Base-by-base conservation (phyloP, 1,140 invertebrate species). In the Caenorhabditis inopinata region DNA sequence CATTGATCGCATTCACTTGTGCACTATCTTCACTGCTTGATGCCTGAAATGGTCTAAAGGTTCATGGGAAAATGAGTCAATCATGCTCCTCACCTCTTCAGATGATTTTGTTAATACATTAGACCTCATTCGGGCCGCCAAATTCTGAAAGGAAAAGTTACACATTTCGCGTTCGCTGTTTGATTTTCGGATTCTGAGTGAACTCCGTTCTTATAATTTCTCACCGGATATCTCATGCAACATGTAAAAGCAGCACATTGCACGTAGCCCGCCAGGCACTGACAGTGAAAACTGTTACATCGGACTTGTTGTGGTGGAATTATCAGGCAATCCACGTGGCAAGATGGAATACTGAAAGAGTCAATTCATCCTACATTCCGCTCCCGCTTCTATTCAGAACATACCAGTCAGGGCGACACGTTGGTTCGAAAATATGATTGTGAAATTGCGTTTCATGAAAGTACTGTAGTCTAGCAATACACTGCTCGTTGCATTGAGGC, bases 201-300 rank as follows among this genome's bases (percentile, higher is more conserved):
- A 25, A 11, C 16, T 53, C 1, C 5, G 14, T 14, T 14, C 16
- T 48, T 48, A 6, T 48, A 6, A 25, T 25, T 62, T 62, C 53
- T 62, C 53, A 62, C 53, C 14, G 53, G 53, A 16, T 62, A 62
- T 62, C 53, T 62, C 53, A 62, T 62, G 27, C 53, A 62, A 62
- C 53, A 62, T 32, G 53, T 62, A 11, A 62, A 62, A 16, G 53
- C 53, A 1, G 53, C 53, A 62, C 53, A 62, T 62, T 62, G 53
- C 53, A 62, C 53, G 53, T 62, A 62, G 9, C 53, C 53, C 6
- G 53, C 53, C 3, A 62, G 14, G n/a, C 53, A 62, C 23, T 62
- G 53, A 32, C 53, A 62, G n/a, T 62, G 29, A 29, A 62, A 62
- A 32, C 53, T 62, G n/a, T 62, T 62, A n/a, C 53, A 62, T 62